These are phyloP conservation scores for Ceramica pisi DNA, from an alignment of 2,888 invertebrate genomes.

Conservation along the genomic window DNA sequence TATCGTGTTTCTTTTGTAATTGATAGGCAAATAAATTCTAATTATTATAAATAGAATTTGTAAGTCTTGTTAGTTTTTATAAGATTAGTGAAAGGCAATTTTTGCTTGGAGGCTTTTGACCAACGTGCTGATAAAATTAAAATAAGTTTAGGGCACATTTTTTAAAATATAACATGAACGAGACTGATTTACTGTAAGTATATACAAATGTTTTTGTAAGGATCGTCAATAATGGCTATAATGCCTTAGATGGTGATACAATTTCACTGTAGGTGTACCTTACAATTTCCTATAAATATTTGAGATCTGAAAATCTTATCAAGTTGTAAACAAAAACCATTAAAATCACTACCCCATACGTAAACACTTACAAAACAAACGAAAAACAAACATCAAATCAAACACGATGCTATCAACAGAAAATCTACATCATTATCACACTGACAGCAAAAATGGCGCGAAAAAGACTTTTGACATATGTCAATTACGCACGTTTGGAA, in stretches of 20 bases:
- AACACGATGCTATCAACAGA: conserved; percentile 79
- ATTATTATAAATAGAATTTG: conserved; percentile 4
- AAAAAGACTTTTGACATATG: conserved; percentile 88
- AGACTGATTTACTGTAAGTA: too few relatives aligned
- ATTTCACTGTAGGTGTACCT: too few relatives aligned
- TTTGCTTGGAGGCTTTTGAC: background rate
- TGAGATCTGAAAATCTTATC: background rate
- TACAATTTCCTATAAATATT: background rate
- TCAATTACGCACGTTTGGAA: conserved; percentile 84
- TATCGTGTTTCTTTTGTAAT: conserved; percentile 52
- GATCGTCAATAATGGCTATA: too few relatives aligned
- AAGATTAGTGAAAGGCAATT: conserved; percentile 6
- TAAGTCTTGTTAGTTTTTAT: background rate
- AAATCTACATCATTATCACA: conserved; percentile 81
- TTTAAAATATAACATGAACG: background rate
- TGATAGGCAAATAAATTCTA: conserved; percentile 26
- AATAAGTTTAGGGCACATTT: background rate
- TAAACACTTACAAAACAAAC: conserved; percentile 21
- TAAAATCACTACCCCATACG: background rate
- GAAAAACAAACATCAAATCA: conserved; percentile 66
- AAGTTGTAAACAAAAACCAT: background rate
- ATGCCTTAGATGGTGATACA: too few relatives aligned
- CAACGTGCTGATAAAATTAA: background rate
- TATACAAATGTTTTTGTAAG: too few relatives aligned
- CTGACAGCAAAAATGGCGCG: conserved; percentile 82